These are phyloP conservation scores for Tauraco hartlaubi DNA, from an alignment of 2,797 vertebrate genomes.

Conservation along the genomic window DNA sequence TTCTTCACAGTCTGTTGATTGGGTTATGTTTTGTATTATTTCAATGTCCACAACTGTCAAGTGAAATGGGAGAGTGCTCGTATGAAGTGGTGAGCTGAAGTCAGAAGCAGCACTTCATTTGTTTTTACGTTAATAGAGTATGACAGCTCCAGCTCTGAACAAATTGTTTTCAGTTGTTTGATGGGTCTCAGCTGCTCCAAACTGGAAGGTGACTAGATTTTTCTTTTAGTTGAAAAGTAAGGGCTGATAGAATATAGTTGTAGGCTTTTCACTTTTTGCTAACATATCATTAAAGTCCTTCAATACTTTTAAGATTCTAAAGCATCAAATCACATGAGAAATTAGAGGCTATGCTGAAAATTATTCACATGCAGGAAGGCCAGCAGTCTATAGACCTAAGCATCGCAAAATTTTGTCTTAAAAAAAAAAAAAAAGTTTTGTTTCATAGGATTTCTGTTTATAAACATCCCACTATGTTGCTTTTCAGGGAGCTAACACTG, in stretches of 20 bases:
- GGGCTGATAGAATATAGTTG: slow-evolving; percentile 40
- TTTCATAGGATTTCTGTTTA: background rate
- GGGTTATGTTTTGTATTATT: slow-evolving; percentile 83
- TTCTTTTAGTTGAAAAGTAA: slow-evolving; percentile 66
- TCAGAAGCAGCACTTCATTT: slow-evolving; percentile 69
- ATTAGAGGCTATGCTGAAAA: background rate
- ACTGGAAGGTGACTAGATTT: slow-evolving; percentile 75
- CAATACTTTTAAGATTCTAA: background rate
- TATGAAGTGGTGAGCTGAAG: slow-evolving; percentile 61
- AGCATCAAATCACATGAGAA: background rate
- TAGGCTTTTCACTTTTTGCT: slow-evolving; percentile 5
- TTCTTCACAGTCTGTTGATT: slow-evolving; percentile 85
- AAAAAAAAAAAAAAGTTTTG: background rate
- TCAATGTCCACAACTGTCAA: slow-evolving; percentile 85
- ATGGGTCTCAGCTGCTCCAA: slow-evolving; percentile 80
- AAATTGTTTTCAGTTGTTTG: slow-evolving; percentile 83
- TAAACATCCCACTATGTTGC: background rate
- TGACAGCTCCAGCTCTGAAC: slow-evolving; percentile 81
- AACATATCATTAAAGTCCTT: background rate
- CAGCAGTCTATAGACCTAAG: background rate
- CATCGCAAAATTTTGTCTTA: background rate
- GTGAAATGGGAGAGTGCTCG: slow-evolving; percentile 69
- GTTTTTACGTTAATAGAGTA: slow-evolving; percentile 74
- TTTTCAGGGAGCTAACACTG: background rate
- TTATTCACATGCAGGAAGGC: background rate